Conservation (phyloP, 2,113 vertebrate species). For the Podarcis muralis region DNA sequence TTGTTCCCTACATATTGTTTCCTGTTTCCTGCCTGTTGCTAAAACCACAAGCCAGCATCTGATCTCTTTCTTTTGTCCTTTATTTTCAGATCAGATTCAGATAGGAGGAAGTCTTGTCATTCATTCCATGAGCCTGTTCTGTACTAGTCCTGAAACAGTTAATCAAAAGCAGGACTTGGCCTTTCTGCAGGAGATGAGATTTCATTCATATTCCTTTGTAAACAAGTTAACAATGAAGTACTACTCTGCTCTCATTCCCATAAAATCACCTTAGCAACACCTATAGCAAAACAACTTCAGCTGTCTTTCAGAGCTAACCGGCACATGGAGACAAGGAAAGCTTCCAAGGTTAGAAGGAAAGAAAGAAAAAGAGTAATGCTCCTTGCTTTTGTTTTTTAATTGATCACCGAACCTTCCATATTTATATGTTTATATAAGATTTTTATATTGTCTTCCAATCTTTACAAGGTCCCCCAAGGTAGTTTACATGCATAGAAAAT, state of each 20-base stretch:
- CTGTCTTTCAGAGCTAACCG: slow-evolving; percentile 28
- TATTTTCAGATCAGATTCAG: not conserved
- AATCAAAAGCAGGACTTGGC: not conserved
- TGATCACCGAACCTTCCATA: not conserved
- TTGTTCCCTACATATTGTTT: not conserved
- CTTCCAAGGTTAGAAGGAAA: not conserved
- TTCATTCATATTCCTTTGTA: slow-evolving; percentile 66
- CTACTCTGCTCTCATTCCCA: slow-evolving; percentile 55
- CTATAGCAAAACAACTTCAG: slow-evolving; percentile 48
- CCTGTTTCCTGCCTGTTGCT: not conserved
- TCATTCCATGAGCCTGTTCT: not conserved
- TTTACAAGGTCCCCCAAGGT: too few relatives aligned
- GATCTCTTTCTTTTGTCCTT: not conserved
- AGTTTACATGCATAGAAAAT: too few relatives aligned
- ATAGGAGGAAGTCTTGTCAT: not conserved
- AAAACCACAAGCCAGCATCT: not conserved
- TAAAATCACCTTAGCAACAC: slow-evolving; percentile 75
- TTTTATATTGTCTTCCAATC: too few relatives aligned
- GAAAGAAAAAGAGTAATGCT: slow-evolving; percentile 1
- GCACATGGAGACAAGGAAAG: not conserved
- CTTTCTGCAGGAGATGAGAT: slow-evolving; percentile 39
- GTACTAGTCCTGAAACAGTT: slow-evolving; percentile 37
- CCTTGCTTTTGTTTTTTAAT: not conserved
- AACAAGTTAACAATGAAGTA: slow-evolving; percentile 69
- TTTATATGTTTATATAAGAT: too few relatives aligned